Evolutionary conservation across 2,113 vertebrate genomes (phyloP), one percentile per base, ranked within the genome.

Genomic region (Crypturellus undulatus): DNA sequence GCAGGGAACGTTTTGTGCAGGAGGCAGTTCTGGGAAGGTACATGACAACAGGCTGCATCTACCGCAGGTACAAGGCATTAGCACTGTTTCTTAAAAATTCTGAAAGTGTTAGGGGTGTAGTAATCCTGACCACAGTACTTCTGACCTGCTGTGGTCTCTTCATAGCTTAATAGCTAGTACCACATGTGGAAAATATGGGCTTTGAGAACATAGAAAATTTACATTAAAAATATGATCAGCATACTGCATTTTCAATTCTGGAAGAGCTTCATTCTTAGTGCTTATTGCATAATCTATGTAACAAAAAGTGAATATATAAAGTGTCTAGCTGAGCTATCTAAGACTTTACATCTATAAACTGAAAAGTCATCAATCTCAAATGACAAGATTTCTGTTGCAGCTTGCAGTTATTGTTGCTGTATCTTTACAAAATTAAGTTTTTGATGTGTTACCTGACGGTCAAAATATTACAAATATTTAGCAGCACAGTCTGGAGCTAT

Each of bases 11-110:
- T 82, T 90, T 84, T 59, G 10, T 43, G 67, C 71, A 88, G 82
- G 58, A 96, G 91, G 85, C 85, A 52, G 90, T 56, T 90, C 90
- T 91, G 89, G 82, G 89, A 93, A 96, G 90, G 79, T 92, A 93
- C 92, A 83, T 85, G 84, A 82, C 64, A 97, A 94, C 90, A 78
- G 60, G 62, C 85, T 78, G 69, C 73, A 96, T 87, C 79, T 63
- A 84, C 88, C 93, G 72, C 81, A 89, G 93, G 84, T 71, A 12
- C 43, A 78, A 90, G 43, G 84, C 58, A 40, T 79, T 92, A 92
- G 68, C 45, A 21, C 26, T 84, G 76, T 58, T 67, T 96, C 94
- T 82, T 75, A 89, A 95, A 95, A 94, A 83, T 76, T 6, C 71
- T 83, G 56, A 82, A 72, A 93, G 80, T 93, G 26, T 88, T 64